phyloP scores from a whole-genome alignment of 1,140 invertebrate species.

The Oppia nitens region DNA sequence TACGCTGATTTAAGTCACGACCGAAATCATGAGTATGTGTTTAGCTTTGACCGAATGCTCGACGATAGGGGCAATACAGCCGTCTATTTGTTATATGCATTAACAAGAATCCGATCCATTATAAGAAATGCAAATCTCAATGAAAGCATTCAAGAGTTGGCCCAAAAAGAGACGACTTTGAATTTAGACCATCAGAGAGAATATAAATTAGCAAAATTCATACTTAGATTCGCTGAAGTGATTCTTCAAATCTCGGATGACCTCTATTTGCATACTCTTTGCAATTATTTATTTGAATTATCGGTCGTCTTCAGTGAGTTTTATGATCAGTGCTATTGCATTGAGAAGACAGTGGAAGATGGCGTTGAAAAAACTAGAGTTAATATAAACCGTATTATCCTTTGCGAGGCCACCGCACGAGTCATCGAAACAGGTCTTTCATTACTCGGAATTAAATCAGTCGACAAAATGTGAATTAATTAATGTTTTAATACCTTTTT shows the following conservation, averaged over 20 bases:
- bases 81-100: conserved; percentile 88
- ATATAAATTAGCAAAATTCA: conserved; percentile 76
- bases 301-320: conserved; percentile 82
- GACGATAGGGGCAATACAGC: conserved; percentile 98
- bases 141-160: conserved; percentile 2
- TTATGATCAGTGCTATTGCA: conserved; percentile 93
- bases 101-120: conserved; percentile 71
- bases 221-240: conserved; percentile 61
- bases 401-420: conserved; percentile 79
- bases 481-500: too few relatives aligned
- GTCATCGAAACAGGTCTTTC: conserved; percentile 70
- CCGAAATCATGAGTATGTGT: conserved; percentile 84
- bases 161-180: neutral
- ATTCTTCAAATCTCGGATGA: conserved; percentile 65
- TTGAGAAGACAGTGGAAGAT: conserved; percentile 48
- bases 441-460: conserved; percentile 78
- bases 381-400: conserved; percentile 64
- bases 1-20: conserved; percentile 94
- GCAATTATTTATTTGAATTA: conserved; percentile 91
- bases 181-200: conserved; percentile 72
- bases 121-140: conserved; percentile 22
- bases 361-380: conserved; percentile 58
- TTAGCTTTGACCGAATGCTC: conserved; percentile 97
- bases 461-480: conserved; percentile 70
- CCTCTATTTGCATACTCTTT: conserved; percentile 69